A percentile compares a stretch with the other conserved stretches of the same genome.
Conservation (phyloP, 64 coral and sea anemone species). For the Cladopsammia gracilis region DNA sequence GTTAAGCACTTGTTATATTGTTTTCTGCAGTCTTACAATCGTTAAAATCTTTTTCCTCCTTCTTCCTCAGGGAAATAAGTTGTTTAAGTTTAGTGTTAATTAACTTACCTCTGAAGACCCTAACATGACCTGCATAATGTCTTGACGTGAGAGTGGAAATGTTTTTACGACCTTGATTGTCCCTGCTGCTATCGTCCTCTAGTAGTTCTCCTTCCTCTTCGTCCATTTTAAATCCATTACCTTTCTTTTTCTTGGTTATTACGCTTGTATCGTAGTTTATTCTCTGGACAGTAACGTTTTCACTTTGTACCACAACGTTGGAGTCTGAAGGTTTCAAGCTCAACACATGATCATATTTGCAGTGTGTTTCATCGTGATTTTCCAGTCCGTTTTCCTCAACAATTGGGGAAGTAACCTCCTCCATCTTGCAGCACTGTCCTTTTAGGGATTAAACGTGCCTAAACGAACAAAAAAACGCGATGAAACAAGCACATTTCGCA, state of each 20-base stretch:
- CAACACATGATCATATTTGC: neutral
- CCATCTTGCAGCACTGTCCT: neutral
- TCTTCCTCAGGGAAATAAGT: no score
- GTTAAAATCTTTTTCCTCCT: no score
- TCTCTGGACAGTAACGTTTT: neutral
- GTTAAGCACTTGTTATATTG: no score
- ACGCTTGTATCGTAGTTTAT: neutral
- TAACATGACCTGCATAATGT: conserved; percentile 40
- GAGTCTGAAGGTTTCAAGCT: neutral
- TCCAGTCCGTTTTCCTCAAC: neutral
- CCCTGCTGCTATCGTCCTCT: conserved; percentile 8
- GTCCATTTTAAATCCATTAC: neutral
- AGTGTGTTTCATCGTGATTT: neutral
- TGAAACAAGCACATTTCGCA: neutral
- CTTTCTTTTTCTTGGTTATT: neutral
- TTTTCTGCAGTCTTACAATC: no score
- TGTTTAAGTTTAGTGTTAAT: neutral
- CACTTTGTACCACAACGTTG: neutral
- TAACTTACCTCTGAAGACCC: conserved; percentile 63
- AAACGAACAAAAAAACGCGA: neutral
- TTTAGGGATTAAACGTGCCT: neutral
- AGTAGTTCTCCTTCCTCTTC: neutral
- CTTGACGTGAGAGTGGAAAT: conserved; percentile 29
- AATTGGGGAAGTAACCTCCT: neutral
- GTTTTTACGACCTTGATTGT: conserved; percentile 31